Evolutionary conservation across 2,113 vertebrate species (phyloP).

Genomic region (Camelus dromedarius): DNA sequence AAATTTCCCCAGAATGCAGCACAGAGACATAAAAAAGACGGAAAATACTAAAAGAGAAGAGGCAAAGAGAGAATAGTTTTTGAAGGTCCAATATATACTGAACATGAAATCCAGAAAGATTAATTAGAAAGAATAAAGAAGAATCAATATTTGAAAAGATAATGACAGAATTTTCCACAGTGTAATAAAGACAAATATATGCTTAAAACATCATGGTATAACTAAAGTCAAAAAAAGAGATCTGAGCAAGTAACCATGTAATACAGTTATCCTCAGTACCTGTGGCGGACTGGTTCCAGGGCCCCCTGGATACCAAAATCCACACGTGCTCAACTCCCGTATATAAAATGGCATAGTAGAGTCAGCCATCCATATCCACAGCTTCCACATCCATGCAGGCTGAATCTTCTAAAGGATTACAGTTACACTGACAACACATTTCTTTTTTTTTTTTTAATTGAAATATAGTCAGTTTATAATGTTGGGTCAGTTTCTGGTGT

Average conservation of each 20-base stretch:
- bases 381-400: background rate
- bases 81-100: background rate
- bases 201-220: background rate
- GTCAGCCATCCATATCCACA: background rate
- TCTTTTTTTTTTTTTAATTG: background rate
- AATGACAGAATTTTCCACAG: constrained; percentile 6
- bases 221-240: background rate
- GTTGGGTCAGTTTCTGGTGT: too few relatives aligned
- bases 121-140: constrained; percentile 25
- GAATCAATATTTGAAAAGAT: background rate
- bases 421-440: background rate
- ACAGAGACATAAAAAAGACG: constrained; percentile 2
- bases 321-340: background rate
- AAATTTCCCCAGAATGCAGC: background rate
- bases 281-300: background rate
- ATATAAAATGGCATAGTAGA: background rate
- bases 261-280: background rate
- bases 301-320: background rate
- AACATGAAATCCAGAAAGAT: constrained; percentile 21
- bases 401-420: background rate
- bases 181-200: background rate
- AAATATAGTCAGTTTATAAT: too few relatives aligned
- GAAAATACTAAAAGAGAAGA: constrained; percentile 30
- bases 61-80: background rate
- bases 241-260: background rate